Conservation (phyloP, 2,888 invertebrate genomes). For the Ormyrus rosae region DNA sequence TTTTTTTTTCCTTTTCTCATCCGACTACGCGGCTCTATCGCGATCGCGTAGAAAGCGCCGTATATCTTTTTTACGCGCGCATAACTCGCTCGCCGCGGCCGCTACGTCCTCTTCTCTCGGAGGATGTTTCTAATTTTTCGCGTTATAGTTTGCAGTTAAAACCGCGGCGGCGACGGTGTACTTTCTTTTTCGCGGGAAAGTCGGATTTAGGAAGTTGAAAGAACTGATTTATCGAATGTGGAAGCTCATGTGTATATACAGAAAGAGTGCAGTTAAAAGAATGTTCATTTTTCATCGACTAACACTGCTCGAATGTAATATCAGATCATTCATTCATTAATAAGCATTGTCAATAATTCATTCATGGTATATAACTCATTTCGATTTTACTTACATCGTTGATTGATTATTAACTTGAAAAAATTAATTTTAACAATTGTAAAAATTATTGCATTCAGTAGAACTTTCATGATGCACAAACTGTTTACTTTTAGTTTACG, state of each 20-base stretch:
- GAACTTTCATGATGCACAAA: constrained; percentile 11
- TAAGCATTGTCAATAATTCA: constrained; percentile 41
- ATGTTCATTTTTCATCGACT: constrained; percentile 31
- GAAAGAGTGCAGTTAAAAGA: constrained; percentile 13
- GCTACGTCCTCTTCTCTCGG: too few species aligned
- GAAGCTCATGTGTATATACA: constrained; percentile 24
- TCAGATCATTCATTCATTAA: constrained; percentile 44
- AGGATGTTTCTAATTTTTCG: neutral
- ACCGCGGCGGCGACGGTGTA: too few species aligned
- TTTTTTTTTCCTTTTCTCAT: neutral
- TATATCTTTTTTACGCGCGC: constrained; percentile 8
- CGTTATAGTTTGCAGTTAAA: neutral
- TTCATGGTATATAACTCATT: constrained; percentile 46
- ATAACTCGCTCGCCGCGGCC: neutral
- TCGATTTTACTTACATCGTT: constrained; percentile 7
- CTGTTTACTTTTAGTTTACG: neutral
- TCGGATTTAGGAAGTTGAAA: constrained; percentile 38
- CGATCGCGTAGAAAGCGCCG: neutral
- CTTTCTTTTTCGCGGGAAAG: neutral
- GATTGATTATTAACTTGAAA: neutral
- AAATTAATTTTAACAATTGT: constrained; percentile 23
- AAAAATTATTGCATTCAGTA: constrained; percentile 36
- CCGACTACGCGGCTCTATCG: neutral
- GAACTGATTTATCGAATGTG: constrained; percentile 9
- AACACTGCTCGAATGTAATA: constrained; percentile 27